These are phyloP conservation scores for Xiphophorus hellerii DNA, from an alignment of 2,113 vertebrate genomes.

Conservation along the genomic window DNA sequence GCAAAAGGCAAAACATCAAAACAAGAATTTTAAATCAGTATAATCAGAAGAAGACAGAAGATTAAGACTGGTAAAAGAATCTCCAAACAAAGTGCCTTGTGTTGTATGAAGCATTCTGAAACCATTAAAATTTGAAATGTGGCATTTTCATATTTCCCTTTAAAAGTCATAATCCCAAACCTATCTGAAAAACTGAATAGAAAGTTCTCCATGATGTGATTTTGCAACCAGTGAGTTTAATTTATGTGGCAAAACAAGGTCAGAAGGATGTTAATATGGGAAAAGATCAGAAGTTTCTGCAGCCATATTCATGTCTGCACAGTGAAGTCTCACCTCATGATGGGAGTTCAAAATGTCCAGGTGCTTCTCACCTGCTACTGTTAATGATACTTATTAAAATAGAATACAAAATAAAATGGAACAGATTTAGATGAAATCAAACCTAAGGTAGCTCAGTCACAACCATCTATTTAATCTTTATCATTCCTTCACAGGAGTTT, in stretches of 20 bases:
- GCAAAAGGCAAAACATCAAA: neutral
- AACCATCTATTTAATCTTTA: neutral
- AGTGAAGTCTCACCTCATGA: too few species aligned
- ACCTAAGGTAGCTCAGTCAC: neutral
- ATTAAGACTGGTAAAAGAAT: neutral
- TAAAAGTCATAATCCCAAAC: neutral
- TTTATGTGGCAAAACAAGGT: neutral
- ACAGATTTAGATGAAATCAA: too few species aligned
- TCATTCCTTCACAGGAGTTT: neutral
- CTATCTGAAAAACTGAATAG: neutral
- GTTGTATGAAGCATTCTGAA: neutral
- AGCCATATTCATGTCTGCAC: neutral
- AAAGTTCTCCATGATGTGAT: neutral
- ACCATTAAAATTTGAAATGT: neutral
- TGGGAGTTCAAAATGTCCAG: too few species aligned
- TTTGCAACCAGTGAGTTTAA: neutral
- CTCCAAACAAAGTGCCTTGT: neutral
- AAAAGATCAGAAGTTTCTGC: too few species aligned
- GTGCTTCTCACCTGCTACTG: too few species aligned
- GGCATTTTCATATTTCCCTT: neutral
- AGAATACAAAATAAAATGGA: too few species aligned
- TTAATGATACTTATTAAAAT: too few species aligned
- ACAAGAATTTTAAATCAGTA: too few species aligned
- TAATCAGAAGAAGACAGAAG: neutral
- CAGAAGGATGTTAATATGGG: neutral